Conservation (phyloP, 2,113 vertebrate species). For the Empidonax traillii region DNA sequence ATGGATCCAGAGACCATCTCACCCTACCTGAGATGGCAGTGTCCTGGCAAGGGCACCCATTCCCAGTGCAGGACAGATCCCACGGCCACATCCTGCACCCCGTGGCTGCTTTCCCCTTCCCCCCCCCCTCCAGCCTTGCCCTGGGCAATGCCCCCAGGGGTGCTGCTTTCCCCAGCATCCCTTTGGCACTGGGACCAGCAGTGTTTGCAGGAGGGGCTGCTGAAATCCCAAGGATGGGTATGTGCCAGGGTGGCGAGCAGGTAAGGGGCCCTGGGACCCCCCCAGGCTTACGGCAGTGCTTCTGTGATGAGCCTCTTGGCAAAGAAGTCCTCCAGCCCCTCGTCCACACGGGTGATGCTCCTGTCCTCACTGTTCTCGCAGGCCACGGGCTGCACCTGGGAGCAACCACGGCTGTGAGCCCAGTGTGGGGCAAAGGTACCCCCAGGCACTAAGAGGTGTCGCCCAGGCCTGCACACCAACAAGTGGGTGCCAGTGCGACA, state of each 20-base stretch:
- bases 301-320: conserved; percentile 90
- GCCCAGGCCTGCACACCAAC: fast-evolving
- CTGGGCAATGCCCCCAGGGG: fast-evolving
- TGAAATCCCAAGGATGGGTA: neutral
- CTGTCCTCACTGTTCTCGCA: conserved; percentile 83
- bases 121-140: neutral
- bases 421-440: fast-evolving
- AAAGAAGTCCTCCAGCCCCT: conserved; percentile 96
- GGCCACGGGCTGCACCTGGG: conserved; percentile 80
- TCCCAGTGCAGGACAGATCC: neutral
- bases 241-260: neutral
- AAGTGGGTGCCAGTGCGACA: neutral
- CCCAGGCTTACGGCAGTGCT: conserved; percentile 79
- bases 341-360: conserved; percentile 87
- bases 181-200: neutral
- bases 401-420: neutral
- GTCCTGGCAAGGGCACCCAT: neutral
- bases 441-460: fast-evolving
- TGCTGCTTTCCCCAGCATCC: neutral
- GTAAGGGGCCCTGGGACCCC: neutral
- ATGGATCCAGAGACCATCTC: neutral
- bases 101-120: neutral
- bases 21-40: neutral
- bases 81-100: neutral
- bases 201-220: fast-evolving